Evolutionary conservation across 2,888 invertebrate genomes (phyloP), one percentile per base, ranked within the genome.

Genomic region (Parnassius mnemosyne): DNA sequence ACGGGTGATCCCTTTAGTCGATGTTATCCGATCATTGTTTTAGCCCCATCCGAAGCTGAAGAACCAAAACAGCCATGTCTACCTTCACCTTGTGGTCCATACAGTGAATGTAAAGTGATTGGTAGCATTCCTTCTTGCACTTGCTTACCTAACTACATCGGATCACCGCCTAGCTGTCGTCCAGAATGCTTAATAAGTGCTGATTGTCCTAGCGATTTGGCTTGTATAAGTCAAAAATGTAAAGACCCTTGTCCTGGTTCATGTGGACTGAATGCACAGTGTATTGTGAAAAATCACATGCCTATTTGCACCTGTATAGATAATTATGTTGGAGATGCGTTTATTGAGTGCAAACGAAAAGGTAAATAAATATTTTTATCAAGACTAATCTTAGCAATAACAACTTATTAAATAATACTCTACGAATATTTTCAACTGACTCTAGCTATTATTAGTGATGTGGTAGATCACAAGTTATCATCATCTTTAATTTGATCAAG

Each of bases 221-320:
- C 96, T 50, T 97, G 97, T 75, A 94, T 96, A 53, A 93, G 94
- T 69, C 94, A 95, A 75, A 95, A 93, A 79, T 96, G 96, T 79
- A 89, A 85, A 68, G 96, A 96, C 81, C 96, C 96, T n/a, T 97
- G 96, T 72, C 95, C 95, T 10, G 96, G 96, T 11, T 95, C 95
- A 9, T 97, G 95, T 74, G 95, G 95, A 53, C 74, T 93, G 64
- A 91, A 93, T 72, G 92, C 95, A 61, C 88, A 92, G 69, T 94
- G 95, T 74, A 80, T 80, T 50, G 95, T 96, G 9, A 92, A 94
- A 66, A 95, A 94, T 76, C 96, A 96, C 73, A 94, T 92, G 63
- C 96, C 96, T 1, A 93, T 94, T 57, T 97, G 97, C 78, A 92
- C 93, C 7, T 97, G 97, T 75, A 83, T 94, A 1, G 92, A 93